These are phyloP conservation scores for Boleophthalmus pectinirostris DNA, from an alignment of 2,113 vertebrate genomes.

Conservation along the genomic window DNA sequence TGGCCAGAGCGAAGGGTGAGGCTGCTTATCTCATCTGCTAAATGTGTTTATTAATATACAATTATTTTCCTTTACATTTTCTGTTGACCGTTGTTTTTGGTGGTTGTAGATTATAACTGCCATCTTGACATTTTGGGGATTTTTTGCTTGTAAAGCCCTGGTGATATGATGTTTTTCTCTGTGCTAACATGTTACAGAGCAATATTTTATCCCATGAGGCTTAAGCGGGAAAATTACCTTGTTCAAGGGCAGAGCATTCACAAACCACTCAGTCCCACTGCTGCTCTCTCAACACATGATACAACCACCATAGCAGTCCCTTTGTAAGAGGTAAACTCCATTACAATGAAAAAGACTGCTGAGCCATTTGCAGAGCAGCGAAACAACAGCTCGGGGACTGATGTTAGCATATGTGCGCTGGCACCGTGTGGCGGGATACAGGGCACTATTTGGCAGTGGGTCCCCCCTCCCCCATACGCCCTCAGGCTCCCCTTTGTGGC, in stretches of 20 bases:
- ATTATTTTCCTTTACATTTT: conserved; percentile 14
- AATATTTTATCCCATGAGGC: conserved; percentile 27
- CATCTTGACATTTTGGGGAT: conserved; percentile 53
- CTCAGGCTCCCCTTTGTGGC: conserved; percentile 60
- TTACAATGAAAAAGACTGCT: conserved; percentile 60
- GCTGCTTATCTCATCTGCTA: conserved; percentile 2
- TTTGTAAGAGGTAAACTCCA: conserved; percentile 48
- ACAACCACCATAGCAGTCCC: conserved; percentile 43
- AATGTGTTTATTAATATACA: conserved; percentile 8
- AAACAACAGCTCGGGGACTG: conserved; percentile 68
- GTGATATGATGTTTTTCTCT: conserved; percentile 37
- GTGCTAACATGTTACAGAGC: conserved; percentile 35
- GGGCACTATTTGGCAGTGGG: conserved; percentile 58
- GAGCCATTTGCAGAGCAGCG: conserved; percentile 58
- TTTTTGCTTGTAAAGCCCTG: conserved; percentile 42
- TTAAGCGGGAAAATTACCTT: conserved; percentile 47
- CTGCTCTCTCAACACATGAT: not conserved
- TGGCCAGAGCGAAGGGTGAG: conserved; percentile 96
- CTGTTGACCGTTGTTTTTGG: conserved; percentile 34
- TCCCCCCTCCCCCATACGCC: conserved; percentile 41
- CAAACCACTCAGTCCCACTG: conserved; percentile 11
- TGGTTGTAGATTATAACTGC: conserved; percentile 18
- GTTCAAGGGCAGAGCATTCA: conserved; percentile 47
- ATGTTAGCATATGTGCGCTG: conserved; percentile 68
- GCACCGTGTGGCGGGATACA: conserved; percentile 58